Evolutionary conservation across 2,888 invertebrate genomes (phyloP).

Genomic region (Phanerotoma sp.): DNA sequence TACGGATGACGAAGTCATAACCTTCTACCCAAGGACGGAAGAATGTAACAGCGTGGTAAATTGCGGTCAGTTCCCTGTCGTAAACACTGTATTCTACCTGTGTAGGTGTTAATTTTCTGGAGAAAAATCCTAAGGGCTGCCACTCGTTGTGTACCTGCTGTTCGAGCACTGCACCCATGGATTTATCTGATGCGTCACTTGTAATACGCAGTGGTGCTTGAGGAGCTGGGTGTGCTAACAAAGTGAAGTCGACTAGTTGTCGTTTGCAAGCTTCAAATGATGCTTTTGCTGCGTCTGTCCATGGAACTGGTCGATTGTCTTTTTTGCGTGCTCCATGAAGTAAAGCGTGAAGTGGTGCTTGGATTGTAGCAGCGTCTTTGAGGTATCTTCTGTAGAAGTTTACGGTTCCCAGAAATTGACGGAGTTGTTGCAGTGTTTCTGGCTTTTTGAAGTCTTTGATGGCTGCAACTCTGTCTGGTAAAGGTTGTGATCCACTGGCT

Average conservation of each 20-base stretch:
- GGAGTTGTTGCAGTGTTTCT: constrained; percentile 18
- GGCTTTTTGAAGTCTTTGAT: constrained; percentile 21
- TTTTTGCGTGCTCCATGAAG: constrained; percentile 10
- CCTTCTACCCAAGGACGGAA: constrained; percentile 7
- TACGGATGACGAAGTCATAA: neutral
- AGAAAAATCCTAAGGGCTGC: neutral
- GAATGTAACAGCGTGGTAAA: constrained; percentile 2
- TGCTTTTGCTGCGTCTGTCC: constrained; percentile 15
- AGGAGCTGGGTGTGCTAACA: constrained; percentile 10
- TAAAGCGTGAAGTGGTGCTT: constrained; percentile 16
- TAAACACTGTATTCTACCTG: neutral
- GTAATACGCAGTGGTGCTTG: neutral
- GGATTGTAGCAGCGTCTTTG: constrained; percentile 17
- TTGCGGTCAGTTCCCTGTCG: constrained; percentile 1
- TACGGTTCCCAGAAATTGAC: constrained; percentile 33
- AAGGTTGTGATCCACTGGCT: constrained; percentile 19
- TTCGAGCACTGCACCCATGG: neutral
- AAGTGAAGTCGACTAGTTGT: neutral
- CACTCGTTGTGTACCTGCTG: neutral
- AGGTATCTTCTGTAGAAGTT: constrained; percentile 36
- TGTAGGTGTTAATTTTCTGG: neutral
- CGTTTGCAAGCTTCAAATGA: constrained; percentile 13
- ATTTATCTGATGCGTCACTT: neutral
- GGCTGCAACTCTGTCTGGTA: constrained; percentile 24
- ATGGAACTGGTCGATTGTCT: constrained; percentile 23